A percentile compares a stretch with the other conserved stretches of the same genome.
Conservation (phyloP, 1,140 invertebrate species). For the Piezodorus guildinii region DNA sequence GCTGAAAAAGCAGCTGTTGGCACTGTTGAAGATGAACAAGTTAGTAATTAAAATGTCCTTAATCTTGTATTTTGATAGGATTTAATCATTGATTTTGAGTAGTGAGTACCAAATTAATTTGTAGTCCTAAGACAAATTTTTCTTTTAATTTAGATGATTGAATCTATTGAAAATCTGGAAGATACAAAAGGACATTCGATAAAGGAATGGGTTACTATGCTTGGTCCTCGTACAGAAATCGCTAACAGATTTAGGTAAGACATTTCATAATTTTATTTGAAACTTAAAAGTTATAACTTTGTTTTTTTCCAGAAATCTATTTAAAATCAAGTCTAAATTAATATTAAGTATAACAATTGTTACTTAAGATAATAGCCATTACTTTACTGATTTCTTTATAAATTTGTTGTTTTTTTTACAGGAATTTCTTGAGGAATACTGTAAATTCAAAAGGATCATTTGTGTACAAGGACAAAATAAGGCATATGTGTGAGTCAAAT, state of each 20-base stretch:
- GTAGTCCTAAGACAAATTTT: conserved; percentile 10
- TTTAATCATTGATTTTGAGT: no score
- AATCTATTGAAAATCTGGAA: conserved; percentile 96
- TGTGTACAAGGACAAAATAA: conserved; percentile 85
- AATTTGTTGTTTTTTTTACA: not conserved
- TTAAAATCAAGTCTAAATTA: no score
- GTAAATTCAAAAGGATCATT: conserved; percentile 61
- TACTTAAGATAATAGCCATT: no score
- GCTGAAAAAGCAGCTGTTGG: conserved; percentile 80
- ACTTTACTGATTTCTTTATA: no score
- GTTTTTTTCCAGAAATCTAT: no score
- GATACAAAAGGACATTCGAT: conserved; percentile 85
- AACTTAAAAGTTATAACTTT: conserved; percentile 32
- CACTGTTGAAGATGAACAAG: conserved; percentile 57
- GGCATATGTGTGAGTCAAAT: conserved; percentile 89
- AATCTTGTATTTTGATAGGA: no score
- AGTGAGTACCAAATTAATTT: not conserved
- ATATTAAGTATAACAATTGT: no score
- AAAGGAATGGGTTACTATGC: conserved; percentile 92
- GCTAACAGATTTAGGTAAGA: conserved; percentile 53
- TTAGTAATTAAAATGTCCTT: conserved; percentile 26
- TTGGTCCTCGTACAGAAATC: conserved; percentile 92
- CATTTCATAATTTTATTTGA: conserved; percentile 49
- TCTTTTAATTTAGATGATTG: conserved; percentile 54
- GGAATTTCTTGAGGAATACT: conserved; percentile 82